Evolutionary conservation across 92 coral and sea anemone species (phyloP).

Genomic region (Galaxea fascicularis): DNA sequence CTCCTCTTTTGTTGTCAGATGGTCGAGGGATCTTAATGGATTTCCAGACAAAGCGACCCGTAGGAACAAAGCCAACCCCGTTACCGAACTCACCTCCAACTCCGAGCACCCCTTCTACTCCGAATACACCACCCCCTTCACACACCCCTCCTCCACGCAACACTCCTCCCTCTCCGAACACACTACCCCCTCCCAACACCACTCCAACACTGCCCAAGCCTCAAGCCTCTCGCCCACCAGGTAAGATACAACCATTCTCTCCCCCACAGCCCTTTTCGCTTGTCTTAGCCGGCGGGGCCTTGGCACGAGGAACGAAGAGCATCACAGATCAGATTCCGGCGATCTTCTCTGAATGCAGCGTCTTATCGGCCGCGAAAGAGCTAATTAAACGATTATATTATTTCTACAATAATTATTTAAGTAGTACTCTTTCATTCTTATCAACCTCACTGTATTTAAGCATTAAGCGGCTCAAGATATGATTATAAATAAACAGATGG

Average conservation of each 20-base stretch:
- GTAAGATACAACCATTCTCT: background rate
- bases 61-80: constrained; percentile 63
- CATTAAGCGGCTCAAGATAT: too few species aligned
- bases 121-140: constrained; percentile 41
- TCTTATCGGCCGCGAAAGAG: constrained; percentile 18
- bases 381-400: too few species aligned
- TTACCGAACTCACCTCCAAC: constrained; percentile 46
- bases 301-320: too few species aligned
- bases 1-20: constrained; percentile 39
- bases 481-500: too few species aligned
- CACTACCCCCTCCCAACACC: constrained; percentile 74
- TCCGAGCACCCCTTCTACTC: constrained; percentile 37
- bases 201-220: constrained; percentile 60
- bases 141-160: constrained; percentile 46
- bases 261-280: too few species aligned
- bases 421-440: too few species aligned
- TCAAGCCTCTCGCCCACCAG: constrained; percentile 48
- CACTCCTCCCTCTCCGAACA: constrained; percentile 60
- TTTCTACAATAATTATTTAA: too few species aligned
- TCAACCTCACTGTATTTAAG: too few species aligned
- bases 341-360: constrained; percentile 16
- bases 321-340: constrained; percentile 16
- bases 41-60: constrained; percentile 86
- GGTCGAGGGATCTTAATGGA: constrained; percentile 83
- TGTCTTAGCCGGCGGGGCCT: too few species aligned